Base-by-base conservation (phyloP, 2,888 invertebrate species). In the Drosophila crucigera region DNA sequence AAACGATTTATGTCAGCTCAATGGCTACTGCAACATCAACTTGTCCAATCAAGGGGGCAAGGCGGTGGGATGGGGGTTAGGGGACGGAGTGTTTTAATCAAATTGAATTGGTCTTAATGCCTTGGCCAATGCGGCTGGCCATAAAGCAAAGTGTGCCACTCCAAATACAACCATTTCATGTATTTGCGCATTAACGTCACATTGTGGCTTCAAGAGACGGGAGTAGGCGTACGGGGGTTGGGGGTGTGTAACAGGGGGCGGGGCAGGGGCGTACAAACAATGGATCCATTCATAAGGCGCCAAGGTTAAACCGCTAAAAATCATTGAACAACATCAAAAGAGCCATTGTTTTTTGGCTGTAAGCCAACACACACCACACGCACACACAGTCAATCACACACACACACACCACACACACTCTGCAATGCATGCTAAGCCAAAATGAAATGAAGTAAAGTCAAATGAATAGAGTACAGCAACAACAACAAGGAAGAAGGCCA, bases 251-350 rank as follows among this genome's bases (percentile, higher is more conserved):
- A 22, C 19, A n/a, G 7, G 9, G 9, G 33, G 30, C 10, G 6
- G 10, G 25, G 33, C 25, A n/a, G 6, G 16, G 41, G 2, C 4
- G 1, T 2, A 16, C 50, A 59, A 73, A 79, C 89, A 87, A 89
- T 89, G 84, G 80, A 31, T 43, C 80, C 85, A 89, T 89, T 84
- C 83, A 85, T 85, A 80, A 84, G 88, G 80, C 75, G 73, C 66
- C 78, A 85, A 85, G 85, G 85, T 90, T 90, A 88, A 85, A 70
- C 85, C 81, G 89, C 90, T 85, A 83, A 85, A 88, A 83, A 90
- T 90, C 85, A 85, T 85, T 90, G 89, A 80, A 70, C 81, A 76
- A 84, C 85, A 87, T 85, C 83, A 85, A 85, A 85, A 85, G 76
- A 55, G 68, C 73, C 84, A 80, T 87, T 89, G 90, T 84, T 75